phyloP scores from a whole-genome alignment of 2,888 invertebrate species.

The Lycaena phlaeas region DNA sequence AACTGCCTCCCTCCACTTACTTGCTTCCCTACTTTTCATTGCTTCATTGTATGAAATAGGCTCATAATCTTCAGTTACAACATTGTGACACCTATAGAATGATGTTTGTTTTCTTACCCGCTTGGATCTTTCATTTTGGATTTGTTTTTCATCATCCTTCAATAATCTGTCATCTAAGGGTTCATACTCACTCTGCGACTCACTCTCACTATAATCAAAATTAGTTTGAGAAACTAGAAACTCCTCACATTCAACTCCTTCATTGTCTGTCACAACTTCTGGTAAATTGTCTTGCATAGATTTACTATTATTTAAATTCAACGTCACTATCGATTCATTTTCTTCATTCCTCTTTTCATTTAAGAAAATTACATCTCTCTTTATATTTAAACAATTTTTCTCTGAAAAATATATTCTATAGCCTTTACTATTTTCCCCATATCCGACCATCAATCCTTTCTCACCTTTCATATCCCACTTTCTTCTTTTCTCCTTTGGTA shows the following conservation, averaged over 20 bases:
- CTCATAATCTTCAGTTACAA: not conserved
- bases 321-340: not conserved
- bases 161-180: not conserved
- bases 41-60: not conserved
- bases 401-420: no score
- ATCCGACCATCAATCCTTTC: constrained; percentile 20
- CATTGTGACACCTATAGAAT: constrained; percentile 1
- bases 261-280: not conserved
- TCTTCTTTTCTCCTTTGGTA: constrained; percentile 15
- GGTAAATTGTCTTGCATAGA: not conserved
- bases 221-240: not conserved
- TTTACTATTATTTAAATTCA: not conserved
- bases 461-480: constrained; percentile 22
- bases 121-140: not conserved
- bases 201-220: not conserved
- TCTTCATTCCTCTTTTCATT: not conserved
- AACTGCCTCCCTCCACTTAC: constrained; percentile 13
- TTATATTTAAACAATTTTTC: constrained; percentile 6
- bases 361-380: constrained; percentile 11
- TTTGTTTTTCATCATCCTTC: not conserved
- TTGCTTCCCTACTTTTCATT: not conserved
- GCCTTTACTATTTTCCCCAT: constrained; percentile 12
- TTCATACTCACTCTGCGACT: not conserved
- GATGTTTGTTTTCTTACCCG: not conserved
- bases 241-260: not conserved